Conservation (phyloP, 2,888 invertebrate genomes). For the Tholera decimalis region DNA sequence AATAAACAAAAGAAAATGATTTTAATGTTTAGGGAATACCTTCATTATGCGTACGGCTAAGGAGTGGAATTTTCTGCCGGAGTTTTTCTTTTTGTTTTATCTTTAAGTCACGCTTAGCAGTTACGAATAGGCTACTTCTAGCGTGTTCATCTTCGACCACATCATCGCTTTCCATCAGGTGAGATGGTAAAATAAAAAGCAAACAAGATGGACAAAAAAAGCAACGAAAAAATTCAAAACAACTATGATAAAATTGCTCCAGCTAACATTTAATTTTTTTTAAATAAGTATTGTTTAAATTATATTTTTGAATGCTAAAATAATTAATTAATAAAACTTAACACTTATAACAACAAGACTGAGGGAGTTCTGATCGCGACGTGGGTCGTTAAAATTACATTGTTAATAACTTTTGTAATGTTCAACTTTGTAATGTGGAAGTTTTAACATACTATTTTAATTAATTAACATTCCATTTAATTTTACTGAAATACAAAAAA, state of each 20-base stretch:
- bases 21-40: too few relatives aligned
- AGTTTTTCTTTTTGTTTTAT: too few relatives aligned
- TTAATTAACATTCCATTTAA: neutral
- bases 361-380: conserved; percentile 6
- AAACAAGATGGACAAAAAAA: too few relatives aligned
- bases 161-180: too few relatives aligned
- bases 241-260: neutral
- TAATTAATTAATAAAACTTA: conserved; percentile 13
- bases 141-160: too few relatives aligned
- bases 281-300: neutral
- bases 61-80: too few relatives aligned
- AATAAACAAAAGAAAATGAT: too few relatives aligned
- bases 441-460: conserved; percentile 5
- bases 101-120: too few relatives aligned
- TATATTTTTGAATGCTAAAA: neutral
- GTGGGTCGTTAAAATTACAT: conserved; percentile 29
- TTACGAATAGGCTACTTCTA: too few relatives aligned
- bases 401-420: conserved; percentile 14
- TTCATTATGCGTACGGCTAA: too few relatives aligned
- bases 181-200: too few relatives aligned
- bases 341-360: neutral
- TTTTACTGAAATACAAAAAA: neutral
- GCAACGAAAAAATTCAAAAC: neutral
- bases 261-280: neutral
- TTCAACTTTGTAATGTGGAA: conserved; percentile 1